A percentile compares a stretch with the other conserved stretches of the same genome.
phyloP scores from a whole-genome alignment of 2,113 vertebrate genomes.

The Leptobrachium ailaonicum region DNA sequence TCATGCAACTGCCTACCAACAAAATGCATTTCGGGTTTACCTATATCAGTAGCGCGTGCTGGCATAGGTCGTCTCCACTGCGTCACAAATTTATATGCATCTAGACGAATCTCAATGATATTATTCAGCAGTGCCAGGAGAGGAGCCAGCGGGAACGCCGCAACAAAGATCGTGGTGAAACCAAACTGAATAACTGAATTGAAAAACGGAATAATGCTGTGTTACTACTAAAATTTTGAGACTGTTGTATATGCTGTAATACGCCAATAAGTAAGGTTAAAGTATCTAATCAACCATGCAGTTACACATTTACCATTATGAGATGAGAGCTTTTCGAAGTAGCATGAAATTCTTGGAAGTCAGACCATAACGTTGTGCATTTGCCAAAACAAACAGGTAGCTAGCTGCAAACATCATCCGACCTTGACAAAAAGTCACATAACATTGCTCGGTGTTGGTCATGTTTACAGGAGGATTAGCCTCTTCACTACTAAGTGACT shows the following conservation, averaged over 20 bases:
- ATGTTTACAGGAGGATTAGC: too few species aligned
- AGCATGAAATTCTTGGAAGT: too few species aligned
- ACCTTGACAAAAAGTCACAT: too few species aligned
- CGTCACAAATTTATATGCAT: conserved; percentile 98
- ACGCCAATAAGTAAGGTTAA: not conserved
- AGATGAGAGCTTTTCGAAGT: too few species aligned
- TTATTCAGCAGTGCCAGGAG: conserved; percentile 95
- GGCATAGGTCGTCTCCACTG: conserved; percentile 96
- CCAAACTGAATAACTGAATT: conserved; percentile 93
- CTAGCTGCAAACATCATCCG: too few species aligned
- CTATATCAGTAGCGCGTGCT: conserved; percentile 94
- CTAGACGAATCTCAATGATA: conserved; percentile 95
- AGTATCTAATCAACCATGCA: too few species aligned
- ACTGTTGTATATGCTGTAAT: not conserved
- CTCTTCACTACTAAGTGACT: too few species aligned
- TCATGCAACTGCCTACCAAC: too few species aligned
- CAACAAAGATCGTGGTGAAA: conserved; percentile 97
- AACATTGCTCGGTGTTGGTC: too few species aligned
- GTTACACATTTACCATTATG: too few species aligned
- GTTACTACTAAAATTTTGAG: not conserved
- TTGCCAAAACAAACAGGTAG: too few species aligned
- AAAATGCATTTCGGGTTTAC: conserved; percentile 61
- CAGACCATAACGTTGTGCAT: too few species aligned
- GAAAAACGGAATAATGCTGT: conserved; percentile 3
- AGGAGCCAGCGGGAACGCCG: conserved; percentile 93